Evolutionary conservation across 1,140 invertebrate species (phyloP).

Genomic region (Monomorium pharaonis): DNA sequence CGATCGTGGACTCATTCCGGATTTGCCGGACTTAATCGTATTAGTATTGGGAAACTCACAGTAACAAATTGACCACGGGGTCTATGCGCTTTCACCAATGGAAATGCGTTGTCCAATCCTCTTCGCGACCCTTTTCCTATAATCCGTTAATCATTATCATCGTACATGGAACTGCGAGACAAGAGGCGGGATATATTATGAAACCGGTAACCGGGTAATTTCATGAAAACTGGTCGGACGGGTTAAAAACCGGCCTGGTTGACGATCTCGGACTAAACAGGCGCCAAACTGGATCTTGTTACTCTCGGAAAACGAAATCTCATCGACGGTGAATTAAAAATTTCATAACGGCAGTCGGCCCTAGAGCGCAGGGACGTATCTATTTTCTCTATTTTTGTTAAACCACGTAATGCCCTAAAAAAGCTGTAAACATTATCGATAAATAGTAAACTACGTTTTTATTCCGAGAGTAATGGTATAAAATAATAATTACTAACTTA

Average conservation of each 20-base stretch:
- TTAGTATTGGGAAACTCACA: conserved; percentile 43
- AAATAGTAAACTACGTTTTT: neutral
- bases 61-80: conserved; percentile 40
- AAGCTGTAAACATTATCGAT: neutral
- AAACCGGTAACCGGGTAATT: conserved; percentile 74
- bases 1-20: conserved; percentile 36
- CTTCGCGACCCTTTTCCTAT: conserved; percentile 37
- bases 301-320: conserved; percentile 65
- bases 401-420: neutral
- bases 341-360: conserved; percentile 35
- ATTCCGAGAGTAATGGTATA: neutral
- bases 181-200: conserved; percentile 71
- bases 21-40: conserved; percentile 19
- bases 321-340: conserved; percentile 66
- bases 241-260: conserved; percentile 71
- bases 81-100: conserved; percentile 44
- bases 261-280: conserved; percentile 65
- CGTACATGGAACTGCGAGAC: conserved; percentile 59
- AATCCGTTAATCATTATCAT: conserved; percentile 73
- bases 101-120: conserved; percentile 42
- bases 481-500: neutral
- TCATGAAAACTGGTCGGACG: conserved; percentile 72
- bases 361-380: neutral
- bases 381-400: neutral
- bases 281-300: conserved; percentile 69